Conservation (phyloP, 2,888 invertebrate genomes). For the Platypus cylindrus region DNA sequence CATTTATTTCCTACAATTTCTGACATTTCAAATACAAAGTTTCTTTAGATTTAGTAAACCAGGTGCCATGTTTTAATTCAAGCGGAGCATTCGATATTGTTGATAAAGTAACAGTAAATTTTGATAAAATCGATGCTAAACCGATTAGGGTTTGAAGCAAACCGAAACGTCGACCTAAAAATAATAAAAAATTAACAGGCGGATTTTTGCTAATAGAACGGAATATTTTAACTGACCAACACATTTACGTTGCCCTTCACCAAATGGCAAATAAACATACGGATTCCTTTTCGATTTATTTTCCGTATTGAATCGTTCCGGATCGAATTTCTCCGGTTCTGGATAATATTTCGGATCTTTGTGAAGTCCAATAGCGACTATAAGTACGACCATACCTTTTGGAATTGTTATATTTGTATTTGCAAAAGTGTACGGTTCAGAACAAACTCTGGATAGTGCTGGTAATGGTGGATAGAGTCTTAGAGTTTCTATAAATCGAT, state of each 20-base stretch:
- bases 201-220: too few species aligned
- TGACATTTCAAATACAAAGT: constrained; percentile 11
- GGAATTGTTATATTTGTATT: constrained; percentile 19
- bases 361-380: constrained; percentile 28
- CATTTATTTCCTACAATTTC: constrained; percentile 10
- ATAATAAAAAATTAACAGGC: too few species aligned
- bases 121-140: constrained; percentile 11
- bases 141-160: constrained; percentile 17
- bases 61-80: constrained; percentile 5
- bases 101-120: constrained; percentile 13
- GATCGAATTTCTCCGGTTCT: constrained; percentile 32
- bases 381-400: constrained; percentile 24
- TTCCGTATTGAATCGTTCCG: constrained; percentile 30
- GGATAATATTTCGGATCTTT: constrained; percentile 28
- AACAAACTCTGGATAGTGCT: constrained; percentile 20
- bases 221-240: constrained; percentile 21
- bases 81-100: constrained; percentile 14
- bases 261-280: constrained; percentile 25
- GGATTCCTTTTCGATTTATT: constrained; percentile 22
- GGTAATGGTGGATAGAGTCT: constrained; percentile 29
- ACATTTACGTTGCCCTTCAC: constrained; percentile 27
- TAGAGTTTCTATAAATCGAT: constrained; percentile 28
- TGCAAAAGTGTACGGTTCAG: constrained; percentile 21
- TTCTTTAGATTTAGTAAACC: constrained; percentile 10
- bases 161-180: constrained; percentile 17